These are phyloP conservation scores for Sacculina carcini DNA, from an alignment of 2,888 invertebrate species.

Conservation along the genomic window DNA sequence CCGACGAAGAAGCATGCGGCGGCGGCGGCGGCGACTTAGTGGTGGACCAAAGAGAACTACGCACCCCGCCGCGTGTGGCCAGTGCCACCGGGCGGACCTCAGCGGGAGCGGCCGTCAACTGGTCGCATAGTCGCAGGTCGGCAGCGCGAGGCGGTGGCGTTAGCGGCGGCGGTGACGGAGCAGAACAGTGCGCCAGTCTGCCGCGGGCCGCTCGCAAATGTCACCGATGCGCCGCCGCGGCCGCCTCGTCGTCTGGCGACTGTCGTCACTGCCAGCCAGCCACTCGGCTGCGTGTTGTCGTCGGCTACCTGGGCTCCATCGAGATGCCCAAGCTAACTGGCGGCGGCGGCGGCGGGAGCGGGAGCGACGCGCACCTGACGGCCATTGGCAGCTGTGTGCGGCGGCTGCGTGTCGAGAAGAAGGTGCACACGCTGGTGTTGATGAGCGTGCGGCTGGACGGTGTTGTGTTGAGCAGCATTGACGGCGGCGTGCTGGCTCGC, in stretches of 20 bases:
- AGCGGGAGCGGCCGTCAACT: constrained; percentile 5
- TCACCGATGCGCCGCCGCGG: constrained; percentile 1
- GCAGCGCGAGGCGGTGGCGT: neutral
- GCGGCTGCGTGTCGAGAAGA: constrained; percentile 61
- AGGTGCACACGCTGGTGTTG: constrained; percentile 46
- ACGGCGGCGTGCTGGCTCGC: constrained; percentile 51
- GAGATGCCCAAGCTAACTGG: constrained; percentile 45
- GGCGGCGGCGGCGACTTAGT: constrained; percentile 16
- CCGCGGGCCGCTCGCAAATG: too few relatives aligned
- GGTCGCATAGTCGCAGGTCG: constrained; percentile 5
- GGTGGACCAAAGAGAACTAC: constrained; percentile 10
- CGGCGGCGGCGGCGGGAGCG: constrained; percentile 13
- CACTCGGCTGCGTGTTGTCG: constrained; percentile 37
- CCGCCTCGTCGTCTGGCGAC: constrained; percentile 1
- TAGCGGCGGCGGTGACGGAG: neutral
- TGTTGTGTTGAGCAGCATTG: constrained; percentile 47
- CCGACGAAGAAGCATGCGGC: constrained; percentile 33
- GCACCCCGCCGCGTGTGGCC: constrained; percentile 2
- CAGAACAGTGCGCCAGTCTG: neutral
- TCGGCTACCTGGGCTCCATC: constrained; percentile 83
- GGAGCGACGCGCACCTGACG: constrained; percentile 32
- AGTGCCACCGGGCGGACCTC: constrained; percentile 3
- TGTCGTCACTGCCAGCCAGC: too few relatives aligned
- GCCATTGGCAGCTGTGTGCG: constrained; percentile 61
- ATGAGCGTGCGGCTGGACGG: constrained; percentile 55